phyloP scores from a whole-genome alignment of 2,113 vertebrate genomes.

The Notothenia coriiceps region DNA sequence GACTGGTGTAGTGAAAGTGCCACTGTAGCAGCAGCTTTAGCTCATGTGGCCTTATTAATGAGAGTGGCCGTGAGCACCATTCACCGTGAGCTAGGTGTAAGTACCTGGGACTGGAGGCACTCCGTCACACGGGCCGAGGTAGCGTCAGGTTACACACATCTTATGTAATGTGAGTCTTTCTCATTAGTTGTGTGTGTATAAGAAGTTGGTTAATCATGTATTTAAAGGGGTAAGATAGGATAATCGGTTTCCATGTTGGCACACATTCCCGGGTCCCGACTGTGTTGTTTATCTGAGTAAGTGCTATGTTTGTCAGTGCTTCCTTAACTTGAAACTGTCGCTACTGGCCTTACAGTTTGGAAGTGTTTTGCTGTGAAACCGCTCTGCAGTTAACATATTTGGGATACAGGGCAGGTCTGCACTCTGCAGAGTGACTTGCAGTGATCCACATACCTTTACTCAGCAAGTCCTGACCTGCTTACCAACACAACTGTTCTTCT shows the following conservation, averaged over 20 bases:
- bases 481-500: not conserved
- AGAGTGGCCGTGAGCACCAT: conserved; percentile 41
- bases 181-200: conserved; percentile 11
- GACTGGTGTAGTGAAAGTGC: conserved; percentile 38
- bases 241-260: not conserved
- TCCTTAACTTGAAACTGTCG: not conserved
- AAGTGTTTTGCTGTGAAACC: not conserved
- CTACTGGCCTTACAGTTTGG: not conserved
- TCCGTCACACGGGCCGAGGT: conserved; percentile 28
- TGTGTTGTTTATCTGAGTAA: not conserved
- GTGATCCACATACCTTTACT: conserved; percentile 32
- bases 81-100: conserved; percentile 58
- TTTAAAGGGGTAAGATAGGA: conserved; percentile 2
- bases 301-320: not conserved
- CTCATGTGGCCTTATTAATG: conserved; percentile 48
- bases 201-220: conserved; percentile 30
- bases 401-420: conserved; percentile 16
- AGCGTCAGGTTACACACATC: conserved; percentile 53
- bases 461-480: conserved; percentile 52
- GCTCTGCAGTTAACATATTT: not conserved
- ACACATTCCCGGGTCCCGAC: no score
- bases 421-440: not conserved
- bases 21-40: conserved; percentile 1
- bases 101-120: conserved; percentile 39
- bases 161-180: conserved; percentile 48